Base-by-base conservation (phyloP, 2,888 invertebrate species). In the Leptopilina syphax region DNA sequence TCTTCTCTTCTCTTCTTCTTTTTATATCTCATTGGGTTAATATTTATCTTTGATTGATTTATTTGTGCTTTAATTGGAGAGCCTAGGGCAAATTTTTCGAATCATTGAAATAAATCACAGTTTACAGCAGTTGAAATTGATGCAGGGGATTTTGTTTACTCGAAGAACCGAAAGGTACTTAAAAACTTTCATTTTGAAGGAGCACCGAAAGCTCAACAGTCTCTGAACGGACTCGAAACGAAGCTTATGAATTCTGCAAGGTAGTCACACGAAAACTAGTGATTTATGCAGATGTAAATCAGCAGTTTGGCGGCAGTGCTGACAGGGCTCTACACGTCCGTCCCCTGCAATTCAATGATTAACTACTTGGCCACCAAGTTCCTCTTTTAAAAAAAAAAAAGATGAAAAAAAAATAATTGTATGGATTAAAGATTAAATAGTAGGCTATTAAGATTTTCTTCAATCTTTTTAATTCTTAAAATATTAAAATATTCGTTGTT, bases 211-310 rank as follows among this genome's bases (percentile, higher is more conserved):
- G 77, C 77, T 77, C 77, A 50, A 50, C 50, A 50, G 65, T 50
- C 65, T 18, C 76, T 60, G 41, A 57, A 41, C 76, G 18, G 67
- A 65, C 27, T 65, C 65, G 67, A 54, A 54, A 54, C 65, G 77
- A 50, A 66, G 65, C 41, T 66, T 65, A 54, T 78, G 77, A 68
- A 70, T 73, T 50, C 65, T 78, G 77, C 79, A 68, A 80, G 80
- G 79, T 82, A 84, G 83, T 83, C 80, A 81, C 79, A 80, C 80
- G 77, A 81, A 50, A 81, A 83, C 82, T 80, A 67, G 81, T 86
- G 86, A 86, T 86, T 86, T 85, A 86, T 84, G 81, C 81, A 68
- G 79, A 82, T 84, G 83, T 85, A 84, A 86, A 86, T 86, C 84
- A 84, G 79, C 70, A 66, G 81, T 86, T 85, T 83, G 83, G 82